Conservation (phyloP, 2,113 vertebrate species). For the Hemibagrus wyckioides region DNA sequence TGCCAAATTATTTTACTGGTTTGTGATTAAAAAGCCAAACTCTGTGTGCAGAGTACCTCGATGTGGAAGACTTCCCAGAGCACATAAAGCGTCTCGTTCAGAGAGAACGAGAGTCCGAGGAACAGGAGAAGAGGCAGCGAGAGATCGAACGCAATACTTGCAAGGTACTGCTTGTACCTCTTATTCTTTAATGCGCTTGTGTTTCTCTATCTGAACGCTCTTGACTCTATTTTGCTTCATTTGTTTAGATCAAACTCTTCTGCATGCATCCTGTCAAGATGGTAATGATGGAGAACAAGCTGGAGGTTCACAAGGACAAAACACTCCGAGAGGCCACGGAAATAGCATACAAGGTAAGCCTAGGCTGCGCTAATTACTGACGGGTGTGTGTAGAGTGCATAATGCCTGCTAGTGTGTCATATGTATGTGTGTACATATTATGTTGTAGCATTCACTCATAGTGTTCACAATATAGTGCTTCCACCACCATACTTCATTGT, state of each 20-base stretch:
- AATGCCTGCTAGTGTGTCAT: too few relatives aligned
- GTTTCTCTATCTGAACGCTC: neutral
- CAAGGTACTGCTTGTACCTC: constrained; percentile 78
- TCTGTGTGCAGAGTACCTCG: constrained; percentile 83
- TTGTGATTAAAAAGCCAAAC: neutral
- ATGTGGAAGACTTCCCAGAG: constrained; percentile 88
- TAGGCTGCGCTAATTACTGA: neutral
- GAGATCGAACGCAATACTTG: constrained; percentile 98
- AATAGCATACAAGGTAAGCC: constrained; percentile 88
- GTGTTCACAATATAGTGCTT: neutral
- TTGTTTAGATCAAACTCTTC: constrained; percentile 91
- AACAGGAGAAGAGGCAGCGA: constrained; percentile 94
- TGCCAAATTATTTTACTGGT: neutral
- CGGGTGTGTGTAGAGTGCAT: neutral
- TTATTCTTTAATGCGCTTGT: neutral
- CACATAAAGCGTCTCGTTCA: constrained; percentile 92
- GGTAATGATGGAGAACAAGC: constrained; percentile 96
- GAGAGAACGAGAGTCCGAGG: constrained; percentile 93
- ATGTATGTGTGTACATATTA: neutral
- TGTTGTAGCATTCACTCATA: neutral
- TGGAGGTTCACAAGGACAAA: constrained; percentile 98
- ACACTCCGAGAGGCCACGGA: constrained; percentile 92
- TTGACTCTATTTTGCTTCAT: neutral
- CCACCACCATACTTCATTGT: constrained; percentile 6
- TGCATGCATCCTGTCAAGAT: constrained; percentile 94